These are phyloP conservation scores for Centropus bengalensis DNA, from an alignment of 2,113 vertebrate species.

Conservation along the genomic window DNA sequence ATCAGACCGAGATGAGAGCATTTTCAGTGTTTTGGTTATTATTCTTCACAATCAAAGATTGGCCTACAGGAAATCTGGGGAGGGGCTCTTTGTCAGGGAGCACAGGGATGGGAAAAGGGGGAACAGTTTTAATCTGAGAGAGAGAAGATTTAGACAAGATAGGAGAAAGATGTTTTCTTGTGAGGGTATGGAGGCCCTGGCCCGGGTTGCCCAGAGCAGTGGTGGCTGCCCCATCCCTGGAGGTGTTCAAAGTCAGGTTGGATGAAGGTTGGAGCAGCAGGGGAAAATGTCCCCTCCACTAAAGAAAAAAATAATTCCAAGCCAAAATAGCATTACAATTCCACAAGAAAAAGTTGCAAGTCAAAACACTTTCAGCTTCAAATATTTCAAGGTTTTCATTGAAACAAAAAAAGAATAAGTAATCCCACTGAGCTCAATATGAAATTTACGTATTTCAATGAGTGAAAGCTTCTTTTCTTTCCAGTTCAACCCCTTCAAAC, in stretches of 20 bases:
- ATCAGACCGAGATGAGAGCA: background rate
- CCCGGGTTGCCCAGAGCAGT: too few relatives aligned
- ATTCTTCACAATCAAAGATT: background rate
- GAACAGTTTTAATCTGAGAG: too few relatives aligned
- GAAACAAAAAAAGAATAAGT: background rate
- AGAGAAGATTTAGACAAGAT: too few relatives aligned
- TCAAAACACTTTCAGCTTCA: background rate
- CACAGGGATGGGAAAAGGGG: too few relatives aligned
- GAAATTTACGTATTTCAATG: background rate
- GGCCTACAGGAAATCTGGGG: background rate
- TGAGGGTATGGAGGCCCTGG: too few relatives aligned
- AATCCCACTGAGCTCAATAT: background rate
- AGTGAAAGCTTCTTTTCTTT: background rate
- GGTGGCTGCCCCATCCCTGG: too few relatives aligned
- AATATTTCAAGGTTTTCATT: background rate
- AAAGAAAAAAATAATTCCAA: background rate
- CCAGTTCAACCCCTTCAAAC: background rate
- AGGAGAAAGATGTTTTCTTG: too few relatives aligned
- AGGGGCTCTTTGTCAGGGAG: too few relatives aligned
- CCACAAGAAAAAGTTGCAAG: background rate
- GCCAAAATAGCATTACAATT: background rate
- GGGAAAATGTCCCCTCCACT: background rate
- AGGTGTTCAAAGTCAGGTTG: too few relatives aligned
- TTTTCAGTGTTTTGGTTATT: background rate
- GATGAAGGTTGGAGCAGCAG: too few relatives aligned